Evolutionary conservation across 2,113 vertebrate genomes (phyloP), one percentile per base, ranked within the genome.

Genomic region (Mus spicilegus): DNA sequence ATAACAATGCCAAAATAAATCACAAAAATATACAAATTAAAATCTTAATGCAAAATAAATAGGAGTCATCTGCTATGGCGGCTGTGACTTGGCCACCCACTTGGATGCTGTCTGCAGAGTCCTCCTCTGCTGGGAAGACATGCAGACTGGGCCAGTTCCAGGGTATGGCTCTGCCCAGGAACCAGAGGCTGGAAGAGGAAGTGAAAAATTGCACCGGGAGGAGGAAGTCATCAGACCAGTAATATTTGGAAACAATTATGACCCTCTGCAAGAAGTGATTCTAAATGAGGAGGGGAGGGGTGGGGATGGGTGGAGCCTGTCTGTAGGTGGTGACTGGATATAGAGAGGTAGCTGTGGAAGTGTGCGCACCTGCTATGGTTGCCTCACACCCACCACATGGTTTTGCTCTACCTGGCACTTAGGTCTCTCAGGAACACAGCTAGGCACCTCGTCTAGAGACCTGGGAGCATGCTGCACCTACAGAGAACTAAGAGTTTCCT

Each of bases 1-100:
- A 94, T 95, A 98, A 98, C 98, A 97, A 97, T 97, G 96, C 96
- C 97, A 98, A 98, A 98, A 97, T 97, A 97, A 98, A 98, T 98
- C 98, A 97, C 97, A 98, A 96, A 98, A 97, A 98, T 98, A 98
- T 98, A 98, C 98, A 98, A 96, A 98, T 98, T 97, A 98, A 98
- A 98, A 97, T 96, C 96, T 97, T 97, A 96, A 89, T 54, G 95
- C 97, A 98, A 98, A 98, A 98, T 98, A 98, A 98, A 98, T 98
- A 98, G 19, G 95, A 96, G 85, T 97, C 70, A 82, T 82, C 96
- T 97, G 96, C 94, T 96, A 78, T 1, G 70, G 89, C 72, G 67
- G 93, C 93, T 96, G 91, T 95, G 92, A 95, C 95, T 90, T 73
- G 86, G 94, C 97, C 91, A 96, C 90, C 90, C 92, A 94, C 63